Base-by-base conservation (phyloP, 2,888 invertebrate genomes). In the Drosophila falleni region DNA sequence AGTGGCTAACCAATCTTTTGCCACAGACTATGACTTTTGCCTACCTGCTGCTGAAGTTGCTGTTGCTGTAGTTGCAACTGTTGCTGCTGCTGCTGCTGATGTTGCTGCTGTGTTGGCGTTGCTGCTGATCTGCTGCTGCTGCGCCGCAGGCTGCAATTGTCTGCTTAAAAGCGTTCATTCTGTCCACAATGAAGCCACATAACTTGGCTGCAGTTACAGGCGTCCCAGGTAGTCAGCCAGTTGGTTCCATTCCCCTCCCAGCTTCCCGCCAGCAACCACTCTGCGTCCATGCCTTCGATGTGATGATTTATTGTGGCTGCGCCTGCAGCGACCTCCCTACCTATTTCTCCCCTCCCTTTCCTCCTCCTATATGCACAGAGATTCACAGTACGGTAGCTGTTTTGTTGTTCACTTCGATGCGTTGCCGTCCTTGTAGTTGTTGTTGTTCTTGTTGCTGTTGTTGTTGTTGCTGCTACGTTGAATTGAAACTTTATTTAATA, bases 141-240 rank as follows among this genome's bases (percentile, higher is more conserved):
- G 83, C 90, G 90, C 90, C 89, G 89, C 89, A 87, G 91, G 90
- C 91, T 90, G 87, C 90, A 90, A 90, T 91, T 91, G 91, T 90
- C 90, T 90, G 79, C 90, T 88, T 91, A 90, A 91, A 88, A 87
- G 87, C 87, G 88, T 72, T 87, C 87, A 87, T 87, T 87, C 88
- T 87, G 87, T 89, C 89, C 86, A 86, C 87, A 89, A 87, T 89
- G 88, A 89, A 87, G 89, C 88, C 88, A 87, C 89, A 87, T 87
- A 89, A 86, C 86, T 87, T 89, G 88, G 82, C 85, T 73, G 77
- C 86, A 81, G 84, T 80, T 88, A 81, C 79, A 56, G 59, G 53
- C 68, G 39, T 47, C 60, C 69, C 63, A 68, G 63, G 62, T 50
- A 71, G 42, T 44, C 56, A 53, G 29, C 39, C 74, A 68, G 26